Evolutionary conservation across 2,113 vertebrate genomes (phyloP), one percentile per base, ranked within the genome.

Genomic region (Vulpes vulpes): DNA sequence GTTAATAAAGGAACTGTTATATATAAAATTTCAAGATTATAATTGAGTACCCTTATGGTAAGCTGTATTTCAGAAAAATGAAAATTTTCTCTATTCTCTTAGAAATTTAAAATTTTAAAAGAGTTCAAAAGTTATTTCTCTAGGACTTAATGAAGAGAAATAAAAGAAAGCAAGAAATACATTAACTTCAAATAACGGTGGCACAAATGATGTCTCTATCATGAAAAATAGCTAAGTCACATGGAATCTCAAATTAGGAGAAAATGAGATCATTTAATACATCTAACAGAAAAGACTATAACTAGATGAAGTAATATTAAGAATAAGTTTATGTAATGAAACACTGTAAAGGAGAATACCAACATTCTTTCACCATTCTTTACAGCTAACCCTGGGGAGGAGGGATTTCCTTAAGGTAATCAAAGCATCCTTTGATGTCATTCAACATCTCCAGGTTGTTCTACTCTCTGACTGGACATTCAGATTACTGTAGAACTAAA

Each of bases 91-190:
- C 51, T 59, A 2, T 23, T 53, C 30, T 94, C 32, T 92, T 71
- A 85, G 94, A 96, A 93, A 55, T 69, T 14, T 57, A 51, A 71
- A 80, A 74, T 88, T 87, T 87, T 64, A 25, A 84, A 94, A 82
- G 27, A 1, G 27, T 74, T 76, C 57, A 96, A 79, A 96, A 88
- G 38, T 94, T 85, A 88, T 3, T 89, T n/a, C 53, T 90, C 5
- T 62, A 87, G 20, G n/a, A 16, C 22, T 79, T 94, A 86, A 96
- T 79, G 62, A 96, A 78, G 6, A 94, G 55, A 87, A 93, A 91
- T 89, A 49, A 96, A 95, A 90, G 38, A 87, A 95, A 90, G 32
- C 76, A 95, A 76, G 19, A 64, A 64, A 64, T 11, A 73, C 51
- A 84, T 57, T 88, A 95, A 95, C 15, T 43, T 55, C 85, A 94